Evolutionary conservation across 2,888 invertebrate genomes (phyloP), one percentile per base, ranked within the genome.

Genomic region (Platypus cylindrus): DNA sequence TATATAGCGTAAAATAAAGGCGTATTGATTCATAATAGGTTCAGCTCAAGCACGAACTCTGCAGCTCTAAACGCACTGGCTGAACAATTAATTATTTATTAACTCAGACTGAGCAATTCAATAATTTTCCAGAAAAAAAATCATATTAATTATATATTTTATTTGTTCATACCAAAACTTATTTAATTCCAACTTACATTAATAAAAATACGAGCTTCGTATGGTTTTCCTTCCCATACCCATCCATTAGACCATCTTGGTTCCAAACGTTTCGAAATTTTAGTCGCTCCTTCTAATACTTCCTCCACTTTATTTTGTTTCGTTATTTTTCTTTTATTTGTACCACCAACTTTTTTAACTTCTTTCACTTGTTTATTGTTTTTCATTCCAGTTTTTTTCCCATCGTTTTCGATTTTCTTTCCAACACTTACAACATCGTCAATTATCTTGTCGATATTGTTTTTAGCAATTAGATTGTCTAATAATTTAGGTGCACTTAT

Each of bases 161-260:
- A n/a, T n/a, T n/a, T n/a, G n/a, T n/a, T n/a, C n/a, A n/a, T n/a
- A n/a, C n/a, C n/a, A n/a, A n/a, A n/a, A n/a, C n/a, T n/a, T n/a
- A n/a, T n/a, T n/a, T n/a, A n/a, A n/a, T n/a, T n/a, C n/a, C n/a
- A n/a, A 71, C 78, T 77, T 65, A 91, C 91, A 65, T 84, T 85
- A 53, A 89, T 69, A 65, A 82, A 89, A 50, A 91, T 82, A 67
- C 80, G 80, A 45, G 81, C 78, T 54, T 85, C 71, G 56, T 77
- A 83, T 18, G 82, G 70, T 46, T 84, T 78, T 30, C 90, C 90
- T 54, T 83, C 81, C 85, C 89, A 91, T 44, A 71, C 74, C 91
- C 91, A 91, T 17, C 90, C 90, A 57, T 91, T 90, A 55, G 84
- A 86, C 86, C 86, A 89, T 50, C 73, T 73, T 23, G 78, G 78